phyloP scores from a whole-genome alignment of 2,113 vertebrate species.

The Cyprinodon tularosa region DNA sequence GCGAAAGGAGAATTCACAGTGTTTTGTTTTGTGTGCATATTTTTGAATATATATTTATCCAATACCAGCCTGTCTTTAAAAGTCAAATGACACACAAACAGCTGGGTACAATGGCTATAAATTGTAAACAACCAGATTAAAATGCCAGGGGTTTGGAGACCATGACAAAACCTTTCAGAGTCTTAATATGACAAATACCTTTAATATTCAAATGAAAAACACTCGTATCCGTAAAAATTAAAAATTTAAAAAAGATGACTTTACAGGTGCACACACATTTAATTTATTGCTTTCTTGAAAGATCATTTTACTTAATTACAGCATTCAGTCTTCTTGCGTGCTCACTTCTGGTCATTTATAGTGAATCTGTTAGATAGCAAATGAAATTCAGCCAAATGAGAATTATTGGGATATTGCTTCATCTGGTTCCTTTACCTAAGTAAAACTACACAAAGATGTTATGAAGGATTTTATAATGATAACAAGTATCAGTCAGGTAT shows the following conservation, averaged over 20 bases:
- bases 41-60: not conserved
- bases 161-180: not conserved
- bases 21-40: slow-evolving; percentile 1
- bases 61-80: slow-evolving; percentile 54
- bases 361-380: not conserved
- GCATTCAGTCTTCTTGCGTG: not conserved
- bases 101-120: slow-evolving; percentile 25
- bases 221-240: not conserved
- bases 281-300: not conserved
- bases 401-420: not conserved
- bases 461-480: not conserved
- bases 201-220: not conserved
- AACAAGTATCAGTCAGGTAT: not conserved
- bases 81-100: slow-evolving; percentile 53
- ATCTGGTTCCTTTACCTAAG: not conserved
- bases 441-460: not conserved
- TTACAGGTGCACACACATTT: not conserved
- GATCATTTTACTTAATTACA: not conserved
- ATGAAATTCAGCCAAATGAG: not conserved
- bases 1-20: slow-evolving; percentile 42
- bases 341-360: not conserved
- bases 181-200: not conserved
- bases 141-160: not conserved
- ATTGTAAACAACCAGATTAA: not conserved
- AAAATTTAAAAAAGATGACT: not conserved